Evolutionary conservation across 2,888 invertebrate genomes (phyloP), one percentile per base, ranked within the genome.

Genomic region (Agriotes lineatus): DNA sequence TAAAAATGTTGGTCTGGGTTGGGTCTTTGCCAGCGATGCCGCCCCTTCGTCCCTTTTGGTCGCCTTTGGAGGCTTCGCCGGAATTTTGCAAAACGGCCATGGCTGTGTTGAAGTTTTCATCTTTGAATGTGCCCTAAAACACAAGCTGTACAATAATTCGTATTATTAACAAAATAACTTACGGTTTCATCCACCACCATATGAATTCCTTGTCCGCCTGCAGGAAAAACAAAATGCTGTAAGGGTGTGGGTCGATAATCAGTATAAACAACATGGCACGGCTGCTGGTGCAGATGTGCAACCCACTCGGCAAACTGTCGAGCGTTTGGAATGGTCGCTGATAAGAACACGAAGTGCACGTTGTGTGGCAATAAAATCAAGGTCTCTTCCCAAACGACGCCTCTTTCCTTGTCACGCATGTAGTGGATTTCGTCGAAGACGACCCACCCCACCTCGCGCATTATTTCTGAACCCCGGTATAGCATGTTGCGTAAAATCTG

Each of bases 361-460:
- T 96, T 97, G 82, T 99, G 97, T 0, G 98, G 99, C 37, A 99
- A 85, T 30, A 99, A 87, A 79, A 99, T 99, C 33, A 99, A 88
- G 0, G 99, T 98, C 86, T 99, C 99, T 87, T 98, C 97, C 99
- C 99, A 99, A 0, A 99, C 99, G 6, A 99, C 99, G 57, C 99
- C 99, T 80, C 99, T 89, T 83, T 99, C 99, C 85, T 98, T 98
- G 82, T 99, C 98, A 78, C 99, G 90, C 99, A 99, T 99, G 83
- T 99, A 99, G 86, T 99, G 99, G 78, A 99, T 99, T 86, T 99
- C 99, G 82, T 99, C 99, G 86, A 99, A 99, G 60, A 99, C 89
- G 0, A 99, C 99, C 99, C 99, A 99, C 56, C 98, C 99, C 0
- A 99, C 98, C 89, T 99, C 99, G 68, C 98, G 89, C 95, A 98